These are phyloP conservation scores for Vultur gryphus DNA, from an alignment of 2,797 vertebrate genomes.

Conservation along the genomic window DNA sequence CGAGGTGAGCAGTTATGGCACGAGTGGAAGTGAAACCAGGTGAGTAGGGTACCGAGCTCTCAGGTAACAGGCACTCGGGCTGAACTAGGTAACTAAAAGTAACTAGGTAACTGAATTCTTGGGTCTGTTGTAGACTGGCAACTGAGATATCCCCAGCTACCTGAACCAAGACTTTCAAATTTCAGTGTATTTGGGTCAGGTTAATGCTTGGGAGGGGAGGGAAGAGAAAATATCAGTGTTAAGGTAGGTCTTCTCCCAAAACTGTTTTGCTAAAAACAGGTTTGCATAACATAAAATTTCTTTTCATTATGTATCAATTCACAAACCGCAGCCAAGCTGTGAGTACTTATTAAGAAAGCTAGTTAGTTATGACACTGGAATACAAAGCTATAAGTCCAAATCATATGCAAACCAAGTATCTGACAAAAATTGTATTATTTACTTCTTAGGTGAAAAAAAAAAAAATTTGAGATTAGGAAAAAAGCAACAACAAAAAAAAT, in stretches of 20 bases:
- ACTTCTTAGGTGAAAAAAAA: neutral
- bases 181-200: neutral
- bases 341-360: neutral
- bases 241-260: neutral
- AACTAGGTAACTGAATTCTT: neutral
- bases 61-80: fast-evolving
- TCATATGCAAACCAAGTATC: neutral
- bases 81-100: neutral
- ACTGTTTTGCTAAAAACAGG: neutral
- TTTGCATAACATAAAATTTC: neutral
- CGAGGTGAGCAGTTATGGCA: neutral
- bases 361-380: neutral
- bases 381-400: neutral
- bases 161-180: neutral
- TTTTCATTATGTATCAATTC: neutral
- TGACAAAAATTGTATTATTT: neutral
- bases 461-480: neutral
- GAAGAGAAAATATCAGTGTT: too few relatives aligned
- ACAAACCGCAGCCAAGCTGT: neutral
- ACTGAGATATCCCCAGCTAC: neutral
- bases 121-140: neutral
- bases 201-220: neutral
- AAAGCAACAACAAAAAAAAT: neutral
- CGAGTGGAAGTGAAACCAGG: neutral
- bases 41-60: neutral